These are phyloP conservation scores for Sminthurinus aureus DNA, from an alignment of 2,888 invertebrate genomes.

Conservation along the genomic window DNA sequence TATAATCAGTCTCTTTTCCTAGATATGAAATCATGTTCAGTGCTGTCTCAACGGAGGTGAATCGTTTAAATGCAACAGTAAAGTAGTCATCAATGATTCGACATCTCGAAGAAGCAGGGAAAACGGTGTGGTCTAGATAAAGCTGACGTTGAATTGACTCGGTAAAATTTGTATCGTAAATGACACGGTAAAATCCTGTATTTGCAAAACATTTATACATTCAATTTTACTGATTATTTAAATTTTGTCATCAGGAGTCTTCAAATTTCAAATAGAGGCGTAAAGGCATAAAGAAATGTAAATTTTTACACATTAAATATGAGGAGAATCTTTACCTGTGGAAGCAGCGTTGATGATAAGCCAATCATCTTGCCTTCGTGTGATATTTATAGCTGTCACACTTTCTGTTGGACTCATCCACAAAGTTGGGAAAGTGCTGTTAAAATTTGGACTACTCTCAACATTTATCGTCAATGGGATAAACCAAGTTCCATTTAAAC, in stretches of 20 bases:
- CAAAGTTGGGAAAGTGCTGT: conserved; percentile 12
- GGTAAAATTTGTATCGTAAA: conserved; percentile 44
- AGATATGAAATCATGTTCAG: conserved; percentile 39
- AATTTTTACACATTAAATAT: no score
- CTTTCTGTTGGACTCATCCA: conserved; percentile 20
- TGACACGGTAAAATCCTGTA: conserved; percentile 48
- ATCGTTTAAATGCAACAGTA: conserved; percentile 35
- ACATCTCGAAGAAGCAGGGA: conserved; percentile 38
- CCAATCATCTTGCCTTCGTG: conserved; percentile 19
- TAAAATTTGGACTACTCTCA: conserved; percentile 16
- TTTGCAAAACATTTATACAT: no score
- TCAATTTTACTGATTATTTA: no score
- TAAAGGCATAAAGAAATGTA: not conserved
- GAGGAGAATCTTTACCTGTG: conserved; percentile 41
- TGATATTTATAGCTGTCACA: conserved; percentile 3
- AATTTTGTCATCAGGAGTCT: no score
- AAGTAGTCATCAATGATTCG: conserved; percentile 51
- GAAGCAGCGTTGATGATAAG: conserved; percentile 52
- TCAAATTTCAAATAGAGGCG: not conserved
- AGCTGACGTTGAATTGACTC: conserved; percentile 41
- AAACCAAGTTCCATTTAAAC: conserved; percentile 43
- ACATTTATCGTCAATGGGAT: conserved; percentile 44
- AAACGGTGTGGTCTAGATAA: conserved; percentile 7
- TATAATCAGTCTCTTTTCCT: conserved; percentile 38
- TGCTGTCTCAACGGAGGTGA: conserved; percentile 34